Percentiles rank a stretch among this genome's conserved stretches.
These are phyloP conservation scores for Mastomys natalensis DNA, from an alignment of 2,113 vertebrate genomes.

Conservation along the genomic window DNA sequence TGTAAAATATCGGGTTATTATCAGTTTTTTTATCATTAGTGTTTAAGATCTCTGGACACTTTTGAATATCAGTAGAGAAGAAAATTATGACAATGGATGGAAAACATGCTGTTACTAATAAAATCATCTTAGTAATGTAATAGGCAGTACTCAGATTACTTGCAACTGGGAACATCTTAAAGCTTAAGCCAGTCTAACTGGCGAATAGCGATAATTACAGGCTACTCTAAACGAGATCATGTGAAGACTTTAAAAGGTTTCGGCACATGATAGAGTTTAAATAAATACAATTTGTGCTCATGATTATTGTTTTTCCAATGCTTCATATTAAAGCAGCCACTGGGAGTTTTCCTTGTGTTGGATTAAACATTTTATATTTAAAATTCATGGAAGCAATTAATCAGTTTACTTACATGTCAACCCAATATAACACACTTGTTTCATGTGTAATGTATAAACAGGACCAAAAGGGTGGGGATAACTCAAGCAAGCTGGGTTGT, in stretches of 20 bases:
- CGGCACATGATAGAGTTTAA: background rate
- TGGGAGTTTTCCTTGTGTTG: background rate
- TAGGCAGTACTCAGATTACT: background rate
- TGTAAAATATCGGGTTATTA: background rate
- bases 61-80: background rate
- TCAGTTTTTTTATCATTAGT: background rate
- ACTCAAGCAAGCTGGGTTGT: background rate
- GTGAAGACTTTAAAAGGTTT: background rate
- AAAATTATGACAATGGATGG: background rate
- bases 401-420: conserved; percentile 11
- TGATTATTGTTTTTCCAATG: background rate
- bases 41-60: background rate
- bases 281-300: background rate
- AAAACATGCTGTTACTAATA: background rate
- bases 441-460: background rate
- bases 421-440: background rate
- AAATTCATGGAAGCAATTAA: background rate
- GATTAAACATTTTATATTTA: conserved; percentile 15
- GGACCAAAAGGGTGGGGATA: too few relatives aligned
- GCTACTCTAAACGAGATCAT: background rate
- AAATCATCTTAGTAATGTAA: background rate
- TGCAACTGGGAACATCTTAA: background rate
- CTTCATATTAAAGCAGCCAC: background rate
- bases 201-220: background rate
- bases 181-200: background rate